These are phyloP conservation scores for Phlogophora meticulosa DNA, from an alignment of 2,888 invertebrate species.

Conservation along the genomic window DNA sequence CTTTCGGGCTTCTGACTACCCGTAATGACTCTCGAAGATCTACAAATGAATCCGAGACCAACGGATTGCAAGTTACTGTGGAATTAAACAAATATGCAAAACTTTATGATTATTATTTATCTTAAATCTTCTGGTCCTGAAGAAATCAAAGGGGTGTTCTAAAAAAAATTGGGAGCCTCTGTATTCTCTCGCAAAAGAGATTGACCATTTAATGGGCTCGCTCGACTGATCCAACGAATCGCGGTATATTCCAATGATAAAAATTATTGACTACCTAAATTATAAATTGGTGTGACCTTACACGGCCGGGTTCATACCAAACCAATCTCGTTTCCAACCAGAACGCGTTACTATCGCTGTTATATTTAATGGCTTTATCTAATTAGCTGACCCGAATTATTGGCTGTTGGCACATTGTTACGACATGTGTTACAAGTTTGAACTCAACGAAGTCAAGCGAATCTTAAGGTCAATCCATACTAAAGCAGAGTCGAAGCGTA, in stretches of 20 bases:
- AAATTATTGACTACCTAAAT: neutral
- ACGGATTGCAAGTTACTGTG: no score
- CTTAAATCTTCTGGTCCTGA: no score
- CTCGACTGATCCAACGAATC: neutral
- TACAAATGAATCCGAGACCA: no score
- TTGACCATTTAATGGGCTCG: neutral
- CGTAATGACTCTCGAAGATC: no score
- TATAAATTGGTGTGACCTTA: constrained; percentile 22
- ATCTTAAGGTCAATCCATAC: no score
- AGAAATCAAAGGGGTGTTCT: no score
- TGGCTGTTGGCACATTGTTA: constrained; percentile 21
- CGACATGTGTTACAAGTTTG: constrained; percentile 17
- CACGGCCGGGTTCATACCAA: neutral
- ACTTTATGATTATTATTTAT: no score
- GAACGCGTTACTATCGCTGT: constrained; percentile 6
- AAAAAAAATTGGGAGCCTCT: no score
- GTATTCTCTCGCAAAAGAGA: no score
- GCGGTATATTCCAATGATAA: constrained; percentile 42
- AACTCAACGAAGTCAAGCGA: constrained; percentile 8
- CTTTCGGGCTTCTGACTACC: no score
- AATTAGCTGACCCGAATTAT: constrained; percentile 42
- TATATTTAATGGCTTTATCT: constrained; percentile 12
- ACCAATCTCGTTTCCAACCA: constrained; percentile 27
- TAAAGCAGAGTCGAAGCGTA: no score
- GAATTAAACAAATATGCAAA: no score